Percentiles rank a stretch among this genome's conserved stretches.
phyloP scores from a whole-genome alignment of 1,140 invertebrate species.

The Hylyphantes graminicola region DNA sequence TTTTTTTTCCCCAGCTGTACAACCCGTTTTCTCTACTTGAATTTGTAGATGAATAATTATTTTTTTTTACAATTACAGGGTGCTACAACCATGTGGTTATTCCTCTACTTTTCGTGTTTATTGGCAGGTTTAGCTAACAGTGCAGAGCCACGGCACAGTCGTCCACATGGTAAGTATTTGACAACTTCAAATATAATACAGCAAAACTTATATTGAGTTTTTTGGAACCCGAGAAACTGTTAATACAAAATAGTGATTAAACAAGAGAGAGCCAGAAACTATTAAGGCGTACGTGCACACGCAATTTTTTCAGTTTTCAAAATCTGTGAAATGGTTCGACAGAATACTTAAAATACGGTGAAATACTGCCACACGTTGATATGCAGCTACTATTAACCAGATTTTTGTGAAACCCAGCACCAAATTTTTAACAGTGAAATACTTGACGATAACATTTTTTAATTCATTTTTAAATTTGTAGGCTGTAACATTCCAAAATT shows the following conservation, averaged over 20 bases:
- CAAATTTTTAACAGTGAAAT: too few relatives aligned
- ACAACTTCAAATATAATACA: background rate
- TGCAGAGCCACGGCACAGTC: slow-evolving; percentile 50
- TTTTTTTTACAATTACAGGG: background rate
- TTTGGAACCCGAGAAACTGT: background rate
- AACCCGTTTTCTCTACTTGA: too few relatives aligned
- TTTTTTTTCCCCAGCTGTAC: too few relatives aligned
- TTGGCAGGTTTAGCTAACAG: background rate
- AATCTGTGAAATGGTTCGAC: background rate
- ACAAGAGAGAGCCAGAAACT: background rate
- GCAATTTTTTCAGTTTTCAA: background rate
- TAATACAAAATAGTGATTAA: background rate
- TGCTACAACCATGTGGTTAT: slow-evolving; percentile 19
- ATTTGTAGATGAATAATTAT: background rate
- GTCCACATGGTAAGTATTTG: slow-evolving; percentile 41
- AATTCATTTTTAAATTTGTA: too few relatives aligned
- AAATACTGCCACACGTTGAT: too few relatives aligned
- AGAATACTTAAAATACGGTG: too few relatives aligned
- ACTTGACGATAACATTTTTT: too few relatives aligned
- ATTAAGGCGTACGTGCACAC: background rate
- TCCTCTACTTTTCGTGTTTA: background rate
- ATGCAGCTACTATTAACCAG: too few relatives aligned
- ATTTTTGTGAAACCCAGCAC: too few relatives aligned
- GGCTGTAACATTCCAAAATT: too few relatives aligned
- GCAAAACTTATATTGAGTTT: background rate